Evolutionary conservation across 2,888 invertebrate genomes (phyloP), one percentile per base, ranked within the genome.

Genomic region (Amphipyra berbera): DNA sequence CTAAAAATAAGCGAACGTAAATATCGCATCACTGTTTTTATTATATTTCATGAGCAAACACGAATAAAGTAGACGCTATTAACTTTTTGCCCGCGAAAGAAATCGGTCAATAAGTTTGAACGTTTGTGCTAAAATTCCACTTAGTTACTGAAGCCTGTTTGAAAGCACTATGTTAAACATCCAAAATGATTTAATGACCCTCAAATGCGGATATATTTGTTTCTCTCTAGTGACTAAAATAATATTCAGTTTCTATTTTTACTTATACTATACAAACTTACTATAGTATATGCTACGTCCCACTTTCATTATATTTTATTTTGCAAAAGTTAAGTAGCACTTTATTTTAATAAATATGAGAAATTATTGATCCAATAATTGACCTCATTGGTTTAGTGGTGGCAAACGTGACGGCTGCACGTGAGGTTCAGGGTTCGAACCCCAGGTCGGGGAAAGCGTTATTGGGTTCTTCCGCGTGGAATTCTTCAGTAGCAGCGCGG

Each of bases 61-160:
- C 44, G 9, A 30, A 40, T 40, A 21, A 52, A 50, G n/a, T 33
- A 45, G 48, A 46, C 44, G 52, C 27, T 30, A 27, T 52, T 21
- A 21, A 44, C 41, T 74, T 68, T 69, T 54, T 60, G 41, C 35
- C 7, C 3, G 14, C 8, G 4, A 48, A 50, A 27, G 46, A 46
- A 49, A 61, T 57, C 50, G 54, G 54, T 50, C 64, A 61, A 44
- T 33, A 46, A 12, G 49, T 55, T 62, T 3, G 46, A 61, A 44
- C 15, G 57, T 53, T 59, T 68, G 84, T 74, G 74, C 81, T 69
- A 73, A 76, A 79, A 78, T 62, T 73, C 83, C 66, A 84, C 83
- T 80, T 84, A n/a, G 21, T 35, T 46, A 62, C 45, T 14, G 40
- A 73, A 82, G 69, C 79, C 74, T 68, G 82, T 82, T 82, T 45